Percentiles rank a stretch among this genome's conserved stretches.
These are phyloP conservation scores for Gephyroberyx darwinii DNA, from an alignment of 2,797 vertebrate genomes.

Conservation along the genomic window DNA sequence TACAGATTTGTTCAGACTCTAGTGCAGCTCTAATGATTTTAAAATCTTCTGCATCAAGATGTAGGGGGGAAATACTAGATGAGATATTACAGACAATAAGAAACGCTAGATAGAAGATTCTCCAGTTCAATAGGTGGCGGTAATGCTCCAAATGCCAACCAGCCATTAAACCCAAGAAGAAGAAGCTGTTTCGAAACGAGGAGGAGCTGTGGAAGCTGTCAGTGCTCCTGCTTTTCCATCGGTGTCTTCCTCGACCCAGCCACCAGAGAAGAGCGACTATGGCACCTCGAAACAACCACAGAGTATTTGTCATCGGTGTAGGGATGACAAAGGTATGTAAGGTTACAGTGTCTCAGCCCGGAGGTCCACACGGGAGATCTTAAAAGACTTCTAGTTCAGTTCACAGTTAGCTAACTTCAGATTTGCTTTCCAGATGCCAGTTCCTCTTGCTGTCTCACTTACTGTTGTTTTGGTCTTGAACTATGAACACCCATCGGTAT, in stretches of 20 bases:
- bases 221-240: neutral
- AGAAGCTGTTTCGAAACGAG: no score
- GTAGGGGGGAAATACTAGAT: no score
- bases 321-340: conserved; percentile 93
- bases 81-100: no score
- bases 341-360: neutral
- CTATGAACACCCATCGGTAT: no score
- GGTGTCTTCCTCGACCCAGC: neutral
- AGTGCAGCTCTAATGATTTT: no score
- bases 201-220: conserved; percentile 39
- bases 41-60: no score
- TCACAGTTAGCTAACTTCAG: conserved; percentile 25
- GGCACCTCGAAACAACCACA: conserved; percentile 71
- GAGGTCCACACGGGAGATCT: neutral
- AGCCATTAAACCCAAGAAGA: no score
- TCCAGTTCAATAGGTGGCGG: no score
- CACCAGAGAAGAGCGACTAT: conserved; percentile 39
- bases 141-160: no score
- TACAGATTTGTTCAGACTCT: no score
- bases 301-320: conserved; percentile 93
- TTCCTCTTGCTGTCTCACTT: neutral
- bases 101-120: no score
- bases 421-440: neutral
- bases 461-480: no score
- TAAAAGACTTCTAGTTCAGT: conserved; percentile 13